These are phyloP conservation scores for Fregata magnificens DNA, from an alignment of 2,113 vertebrate genomes.

Conservation along the genomic window DNA sequence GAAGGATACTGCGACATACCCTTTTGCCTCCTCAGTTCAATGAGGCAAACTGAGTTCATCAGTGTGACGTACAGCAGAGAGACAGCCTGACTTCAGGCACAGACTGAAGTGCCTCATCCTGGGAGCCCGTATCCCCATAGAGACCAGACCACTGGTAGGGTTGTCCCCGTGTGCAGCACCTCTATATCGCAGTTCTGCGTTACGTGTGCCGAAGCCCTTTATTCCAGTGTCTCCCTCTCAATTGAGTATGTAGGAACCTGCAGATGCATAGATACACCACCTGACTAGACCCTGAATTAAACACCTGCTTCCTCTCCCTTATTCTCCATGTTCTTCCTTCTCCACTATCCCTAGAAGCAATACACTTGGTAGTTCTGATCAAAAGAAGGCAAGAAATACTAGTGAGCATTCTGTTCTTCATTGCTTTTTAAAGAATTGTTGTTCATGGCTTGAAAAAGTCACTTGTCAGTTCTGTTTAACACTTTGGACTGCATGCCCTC, in stretches of 20 bases:
- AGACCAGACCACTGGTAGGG: too few species aligned
- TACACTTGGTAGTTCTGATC: neutral
- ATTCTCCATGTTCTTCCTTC: neutral
- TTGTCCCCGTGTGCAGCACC: neutral
- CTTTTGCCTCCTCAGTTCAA: neutral
- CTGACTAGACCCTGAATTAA: neutral
- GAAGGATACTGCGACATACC: neutral
- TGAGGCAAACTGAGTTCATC: neutral
- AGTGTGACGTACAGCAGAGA: neutral
- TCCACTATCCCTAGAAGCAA: neutral
- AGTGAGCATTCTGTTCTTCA: neutral
- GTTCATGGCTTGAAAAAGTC: neutral
- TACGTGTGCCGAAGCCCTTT: neutral
- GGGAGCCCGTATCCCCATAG: neutral
- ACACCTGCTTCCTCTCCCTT: neutral
- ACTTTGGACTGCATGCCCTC: neutral
- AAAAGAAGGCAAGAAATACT: neutral
- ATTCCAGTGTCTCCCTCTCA: neutral
- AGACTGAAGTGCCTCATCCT: neutral
- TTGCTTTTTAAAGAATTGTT: neutral
- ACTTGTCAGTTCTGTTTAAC: neutral
- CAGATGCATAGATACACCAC: neutral
- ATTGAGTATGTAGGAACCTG: neutral
- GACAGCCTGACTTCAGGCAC: neutral
- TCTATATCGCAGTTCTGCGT: fast-evolving